phyloP scores from a whole-genome alignment of 92 coral and sea anemone genomes.

The Scolanthus callimorphus region DNA sequence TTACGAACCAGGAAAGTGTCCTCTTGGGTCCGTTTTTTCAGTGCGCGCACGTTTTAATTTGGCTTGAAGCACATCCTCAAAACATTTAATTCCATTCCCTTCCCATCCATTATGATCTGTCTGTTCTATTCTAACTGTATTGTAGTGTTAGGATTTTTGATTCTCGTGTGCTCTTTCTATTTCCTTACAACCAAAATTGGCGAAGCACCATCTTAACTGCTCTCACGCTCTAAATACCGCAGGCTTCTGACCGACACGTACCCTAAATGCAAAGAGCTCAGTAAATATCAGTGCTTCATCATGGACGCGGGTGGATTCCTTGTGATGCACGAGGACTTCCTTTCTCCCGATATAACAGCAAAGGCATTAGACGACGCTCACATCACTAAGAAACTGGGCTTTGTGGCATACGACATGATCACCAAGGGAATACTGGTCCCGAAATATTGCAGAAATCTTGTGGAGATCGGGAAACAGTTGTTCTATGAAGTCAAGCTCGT shows the following conservation, averaged over 20 bases:
- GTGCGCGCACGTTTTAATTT: too few species aligned
- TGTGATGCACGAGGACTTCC: constrained; percentile 46
- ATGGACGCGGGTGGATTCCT: constrained; percentile 60
- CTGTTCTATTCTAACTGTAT: too few species aligned
- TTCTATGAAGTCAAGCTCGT: constrained; percentile 50
- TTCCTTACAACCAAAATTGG: too few species aligned
- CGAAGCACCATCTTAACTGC: too few species aligned
- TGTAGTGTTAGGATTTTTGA: too few species aligned
- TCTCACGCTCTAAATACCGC: too few species aligned
- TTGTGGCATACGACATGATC: constrained; percentile 47
- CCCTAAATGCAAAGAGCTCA: constrained; percentile 31
- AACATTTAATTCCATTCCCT: too few species aligned
- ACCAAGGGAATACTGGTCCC: constrained; percentile 16
- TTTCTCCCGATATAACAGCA: constrained; percentile 25
- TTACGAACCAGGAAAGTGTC: too few species aligned
- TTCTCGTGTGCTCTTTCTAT: too few species aligned
- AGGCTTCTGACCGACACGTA: constrained; percentile 46
- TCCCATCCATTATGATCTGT: too few species aligned
- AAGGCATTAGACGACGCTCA: constrained; percentile 33
- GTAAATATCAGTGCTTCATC: constrained; percentile 32
- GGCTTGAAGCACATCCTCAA: too few species aligned
- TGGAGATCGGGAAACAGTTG: constrained; percentile 20
- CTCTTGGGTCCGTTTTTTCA: too few species aligned
- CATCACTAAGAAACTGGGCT: constrained; percentile 35
- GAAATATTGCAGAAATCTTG: constrained; percentile 35